Evolutionary conservation across 2,113 vertebrate genomes (phyloP), one percentile per base, ranked within the genome.

Genomic region (Ceuthmochares aereus): DNA sequence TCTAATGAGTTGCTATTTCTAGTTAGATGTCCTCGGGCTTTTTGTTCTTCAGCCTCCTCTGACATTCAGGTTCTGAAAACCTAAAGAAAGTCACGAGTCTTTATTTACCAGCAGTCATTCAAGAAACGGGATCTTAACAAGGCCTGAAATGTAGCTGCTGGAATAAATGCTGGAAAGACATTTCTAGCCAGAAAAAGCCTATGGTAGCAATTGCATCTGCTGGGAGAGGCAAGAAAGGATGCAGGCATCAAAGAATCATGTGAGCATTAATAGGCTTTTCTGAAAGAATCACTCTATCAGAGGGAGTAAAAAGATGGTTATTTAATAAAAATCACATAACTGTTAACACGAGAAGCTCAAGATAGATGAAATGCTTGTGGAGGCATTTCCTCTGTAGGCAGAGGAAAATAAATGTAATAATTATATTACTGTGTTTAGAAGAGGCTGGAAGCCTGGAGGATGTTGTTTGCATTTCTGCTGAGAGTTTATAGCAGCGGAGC

Each of bases 381-480:
- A 85, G 70, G 45, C 74, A 72, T 49, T 49, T 49, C 47, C 47
- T 49, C 47, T 2, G 37, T 32, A 82, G 66, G 10, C 66, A 91
- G 62, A 60, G 43, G 79, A 58, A 32, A 66, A 93, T 5, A 62
- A 69, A 77, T 66, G 67, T 3, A 15, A 58, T 49, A 2, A 58
- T 85, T 90, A 43, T 1, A 60, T 75, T 69, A 5, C 2, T 42
- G 36, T 76, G 55, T 77, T 93, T 51, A 67, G 83, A 83, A 56
- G 49, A 88, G 67, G 62, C 82, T 86, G 91, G 45, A 92, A 84
- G 80, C 77, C 68, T 92, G 75, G 63, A 90, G 89, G 89, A 92
- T 40, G 84, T 78, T 86, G 68, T 89, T 69, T 84, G 63, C 55
- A n/a, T 92, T 84, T 86, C 76, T 86, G 8, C 58, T 12, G 49